Evolutionary conservation across 2,797 vertebrate species (phyloP).

Genomic region (Perodicticus potto): DNA sequence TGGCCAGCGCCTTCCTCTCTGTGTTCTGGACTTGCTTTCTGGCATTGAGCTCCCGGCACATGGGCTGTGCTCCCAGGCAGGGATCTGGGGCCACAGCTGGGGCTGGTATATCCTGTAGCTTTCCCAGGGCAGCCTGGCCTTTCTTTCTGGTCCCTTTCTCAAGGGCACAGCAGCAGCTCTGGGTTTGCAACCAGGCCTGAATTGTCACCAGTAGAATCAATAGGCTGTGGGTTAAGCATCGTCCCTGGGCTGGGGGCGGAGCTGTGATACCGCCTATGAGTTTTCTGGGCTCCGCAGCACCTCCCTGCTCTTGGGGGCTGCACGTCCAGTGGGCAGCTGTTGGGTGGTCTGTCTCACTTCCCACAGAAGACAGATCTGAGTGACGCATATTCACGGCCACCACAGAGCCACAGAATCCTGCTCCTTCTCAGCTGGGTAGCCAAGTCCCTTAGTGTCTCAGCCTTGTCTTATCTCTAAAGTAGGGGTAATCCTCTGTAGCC

Average conservation of each 20-base stretch:
- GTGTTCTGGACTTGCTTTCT: background rate
- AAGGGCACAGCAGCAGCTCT: background rate
- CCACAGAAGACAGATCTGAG: background rate
- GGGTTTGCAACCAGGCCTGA: background rate
- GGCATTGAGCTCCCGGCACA: background rate
- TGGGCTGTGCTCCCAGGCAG: background rate
- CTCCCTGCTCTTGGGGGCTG: too few species aligned
- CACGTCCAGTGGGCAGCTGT: background rate
- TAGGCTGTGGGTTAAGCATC: background rate
- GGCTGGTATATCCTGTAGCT: background rate
- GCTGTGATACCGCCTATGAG: background rate
- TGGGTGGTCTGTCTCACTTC: background rate
- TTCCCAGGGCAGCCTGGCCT: background rate
- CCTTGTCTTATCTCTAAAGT: slow-evolving; percentile 29
- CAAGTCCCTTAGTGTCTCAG: background rate
- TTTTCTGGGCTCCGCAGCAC: background rate
- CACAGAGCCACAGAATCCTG: background rate
- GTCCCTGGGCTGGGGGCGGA: background rate
- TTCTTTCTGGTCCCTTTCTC: background rate
- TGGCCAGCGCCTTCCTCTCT: background rate
- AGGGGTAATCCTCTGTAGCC: background rate
- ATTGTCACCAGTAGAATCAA: background rate
- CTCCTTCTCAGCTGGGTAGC: too few species aligned
- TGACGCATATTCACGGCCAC: background rate
- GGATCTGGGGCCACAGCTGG: background rate